A percentile compares a stretch with the other conserved stretches of the same genome.
phyloP scores from a whole-genome alignment of 2,888 invertebrate species.

The Phaedon cochleariae region DNA sequence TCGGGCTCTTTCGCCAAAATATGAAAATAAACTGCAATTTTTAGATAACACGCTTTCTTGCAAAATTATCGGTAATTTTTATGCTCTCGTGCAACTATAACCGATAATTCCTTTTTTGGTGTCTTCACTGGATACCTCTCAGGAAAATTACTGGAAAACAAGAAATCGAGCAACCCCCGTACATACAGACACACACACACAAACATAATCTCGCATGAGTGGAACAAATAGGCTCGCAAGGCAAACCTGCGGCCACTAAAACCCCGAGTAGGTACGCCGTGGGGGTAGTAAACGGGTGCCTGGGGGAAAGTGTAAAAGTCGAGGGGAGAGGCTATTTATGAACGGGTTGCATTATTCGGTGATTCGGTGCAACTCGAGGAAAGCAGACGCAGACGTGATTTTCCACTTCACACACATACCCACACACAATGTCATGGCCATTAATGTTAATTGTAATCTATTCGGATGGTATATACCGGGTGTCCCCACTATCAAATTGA shows the following conservation, averaged over 20 bases:
- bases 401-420: slow-evolving; percentile 44
- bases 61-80: too few relatives aligned
- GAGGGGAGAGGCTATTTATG: slow-evolving; percentile 37
- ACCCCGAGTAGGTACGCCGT: not conserved
- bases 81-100: too few relatives aligned
- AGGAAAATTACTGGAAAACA: too few relatives aligned
- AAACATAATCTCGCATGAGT: not conserved
- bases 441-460: slow-evolving; percentile 1
- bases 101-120: too few relatives aligned
- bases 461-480: not conserved
- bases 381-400: slow-evolving; percentile 45
- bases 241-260: not conserved
- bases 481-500: not conserved
- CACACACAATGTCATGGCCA: slow-evolving; percentile 8
- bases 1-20: too few relatives aligned
- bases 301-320: slow-evolving; percentile 34
- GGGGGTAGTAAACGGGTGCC: slow-evolving; percentile 33
- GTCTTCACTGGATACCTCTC: too few relatives aligned
- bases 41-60: too few relatives aligned
- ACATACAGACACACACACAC: too few relatives aligned
- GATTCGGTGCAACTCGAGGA: slow-evolving; percentile 36
- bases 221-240: not conserved
- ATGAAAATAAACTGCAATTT: too few relatives aligned
- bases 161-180: too few relatives aligned
- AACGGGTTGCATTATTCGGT: slow-evolving; percentile 34